Evolutionary conservation across 2,113 vertebrate genomes (phyloP), one percentile per base, ranked within the genome.

Genomic region (Corythoichthys intestinalis): DNA sequence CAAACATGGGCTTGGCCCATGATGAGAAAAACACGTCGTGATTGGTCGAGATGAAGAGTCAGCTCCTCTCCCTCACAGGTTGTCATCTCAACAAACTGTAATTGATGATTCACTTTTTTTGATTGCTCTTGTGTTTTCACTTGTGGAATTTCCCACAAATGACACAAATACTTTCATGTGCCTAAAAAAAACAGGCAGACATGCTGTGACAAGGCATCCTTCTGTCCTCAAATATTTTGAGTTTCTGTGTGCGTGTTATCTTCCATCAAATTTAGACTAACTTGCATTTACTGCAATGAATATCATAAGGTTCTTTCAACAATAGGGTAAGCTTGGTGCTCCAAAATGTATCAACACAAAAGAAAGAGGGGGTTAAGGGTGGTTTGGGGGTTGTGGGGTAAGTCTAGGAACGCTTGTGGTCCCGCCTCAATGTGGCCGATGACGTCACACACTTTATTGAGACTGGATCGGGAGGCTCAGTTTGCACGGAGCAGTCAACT

Each of bases 1-100:
- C 75, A 79, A 84, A 79, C 78, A 82, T 80, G 76, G 83, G 75
- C 75, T 88, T 74, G 85, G 57, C 57, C 77, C 66, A 63, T 70
- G 60, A 1, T 57, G 69, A 57, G 71, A 76, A 82, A 84, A 86
- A 87, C 79, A 89, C 64, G 81, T 86, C 79, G 78, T 56, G 17
- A 71, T 44, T 52, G 71, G 70, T 65, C 65, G 52, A 64, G 39
- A 75, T 54, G 75, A 78, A 67, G 70, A 74, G 67, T 20, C 71
- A 34, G 17, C 65, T 66, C 50, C 37, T 20, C 56, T 73, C 60
- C 67, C 11, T 20, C 79, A 66, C 76, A 77, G 71, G 78, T 72
- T 74, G 59, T 81, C 75, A 83, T 75, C 74, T 35, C 49, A 50
- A 13, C 64, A 87, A 86, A 74, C 80, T 49, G 47, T 74, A 73